A percentile compares a stretch with the other conserved stretches of the same genome.
Conservation (phyloP, 2,113 vertebrate genomes). For the Cyrtonyx montezumae region DNA sequence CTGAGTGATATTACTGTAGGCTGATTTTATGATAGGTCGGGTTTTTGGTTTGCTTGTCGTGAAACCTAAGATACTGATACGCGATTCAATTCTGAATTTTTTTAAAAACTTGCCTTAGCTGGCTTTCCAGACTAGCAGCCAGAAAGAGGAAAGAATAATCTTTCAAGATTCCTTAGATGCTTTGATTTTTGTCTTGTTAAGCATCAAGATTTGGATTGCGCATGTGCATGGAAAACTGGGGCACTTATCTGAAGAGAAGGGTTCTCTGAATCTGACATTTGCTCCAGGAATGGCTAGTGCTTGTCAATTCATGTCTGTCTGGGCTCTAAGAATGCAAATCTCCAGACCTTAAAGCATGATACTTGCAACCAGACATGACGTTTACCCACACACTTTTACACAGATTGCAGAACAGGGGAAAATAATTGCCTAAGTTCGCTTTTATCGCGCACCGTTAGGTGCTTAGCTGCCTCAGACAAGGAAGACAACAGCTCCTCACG, state of each 20-base stretch:
- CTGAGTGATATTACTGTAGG: not conserved
- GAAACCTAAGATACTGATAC: not conserved
- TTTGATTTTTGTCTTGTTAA: not conserved
- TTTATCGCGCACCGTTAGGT: conserved; percentile 50
- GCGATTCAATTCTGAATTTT: not conserved
- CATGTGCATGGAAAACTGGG: not conserved
- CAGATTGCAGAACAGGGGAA: conserved; percentile 43
- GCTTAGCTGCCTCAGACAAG: not conserved
- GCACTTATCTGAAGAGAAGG: conserved; percentile 13
- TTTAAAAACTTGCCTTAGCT: not conserved
- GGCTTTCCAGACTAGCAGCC: not conserved
- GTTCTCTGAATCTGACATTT: not conserved
- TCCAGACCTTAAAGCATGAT: conserved; percentile 26
- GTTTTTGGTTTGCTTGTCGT: not conserved
- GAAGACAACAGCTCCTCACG: not conserved
- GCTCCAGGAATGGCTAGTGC: conserved; percentile 27
- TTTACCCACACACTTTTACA: not conserved
- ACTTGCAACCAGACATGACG: conserved; percentile 16
- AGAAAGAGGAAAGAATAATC: not conserved
- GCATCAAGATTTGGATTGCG: not conserved
- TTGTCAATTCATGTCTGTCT: conserved; percentile 47
- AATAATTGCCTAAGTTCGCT: conserved; percentile 50
- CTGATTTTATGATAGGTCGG: not conserved
- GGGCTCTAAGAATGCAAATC: not conserved
- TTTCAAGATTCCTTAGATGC: not conserved